Base-by-base conservation (phyloP, 2,888 invertebrate genomes). In the Polymixis flavicincta region DNA sequence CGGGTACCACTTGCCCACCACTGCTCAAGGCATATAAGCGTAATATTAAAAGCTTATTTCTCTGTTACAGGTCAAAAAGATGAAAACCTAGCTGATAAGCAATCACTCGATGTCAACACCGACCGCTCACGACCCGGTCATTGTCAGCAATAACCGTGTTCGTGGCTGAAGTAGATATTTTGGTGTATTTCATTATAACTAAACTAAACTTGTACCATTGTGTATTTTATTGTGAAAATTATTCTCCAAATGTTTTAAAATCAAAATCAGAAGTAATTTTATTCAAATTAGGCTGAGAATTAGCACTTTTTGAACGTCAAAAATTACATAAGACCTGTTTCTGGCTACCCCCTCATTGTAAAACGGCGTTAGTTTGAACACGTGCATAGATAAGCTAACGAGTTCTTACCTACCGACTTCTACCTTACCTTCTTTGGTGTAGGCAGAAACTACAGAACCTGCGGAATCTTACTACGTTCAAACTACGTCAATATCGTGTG, bases 71-170 rank as follows among this genome's bases (percentile, higher is more conserved):
- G 77, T 82, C 71, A 50, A 55, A 13, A 54, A 57, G 59, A 69
- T 63, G 82, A 25, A 55, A 17, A 74, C 8, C n/a, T 83, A 85
- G 85, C 28, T 57, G 11, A 17, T 77, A 85, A 71, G 82, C 69
- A 59, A 74, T 69, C 64, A 73, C 67, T 72, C 55, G 72, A 60
- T 32, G 71, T 83, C 64, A 45, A 69, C 71, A 67, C 61, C 60
- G 60, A 84, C 69, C 61, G 66, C 52, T 13, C 66, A 63, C 71
- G 37, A 28, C 9, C n/a, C 71, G 75, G 69, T 63, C 67, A 84
- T 70, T 74, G 25, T 54, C 11, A 17, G 45, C 45, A 67, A 71
- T 84, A 71, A 55, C 69, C 57, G 69, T 25, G 19, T 5, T 25
- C 76, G 82, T 72, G 76, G 50, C 45, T 19, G 14, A 61, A 71